Evolutionary conservation across 2,797 vertebrate species (phyloP), one percentile per base, ranked within the genome.

Genomic region (Sandelia bainsii): DNA sequence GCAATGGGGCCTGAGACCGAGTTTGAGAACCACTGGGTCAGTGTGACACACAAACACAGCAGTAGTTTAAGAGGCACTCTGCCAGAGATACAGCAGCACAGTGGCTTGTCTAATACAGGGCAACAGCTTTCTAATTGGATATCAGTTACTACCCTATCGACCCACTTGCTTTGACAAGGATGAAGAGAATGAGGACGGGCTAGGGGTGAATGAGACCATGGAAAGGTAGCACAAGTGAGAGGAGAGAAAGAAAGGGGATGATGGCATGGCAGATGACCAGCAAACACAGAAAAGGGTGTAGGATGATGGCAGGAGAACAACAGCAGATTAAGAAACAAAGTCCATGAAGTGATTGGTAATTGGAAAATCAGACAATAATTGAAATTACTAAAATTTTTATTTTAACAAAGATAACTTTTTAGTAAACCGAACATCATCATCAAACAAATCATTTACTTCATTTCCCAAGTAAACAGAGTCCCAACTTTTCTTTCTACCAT

Each of bases 91-190:
- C 69, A 73, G 58, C 49, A 68, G 79, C 73, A 79, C 67, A 72
- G 60, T 51, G 72, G 79, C 68, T 64, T 79, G 71, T 90, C 86
- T 82, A 89, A 86, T 82, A 84, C 68, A 70, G 63, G 51, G 81
- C 67, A 80, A 83, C 62, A 66, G 63, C 84, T 74, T 77, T 87
- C 59, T 83, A 87, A 90, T 82, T 77, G 71, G 70, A 82, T 84
- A 89, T 90, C 83, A 70, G 69, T 87, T 87, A 86, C 87, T 60
- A 75, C 45, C 46, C 16, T 5, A 89, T 81, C 27, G 51, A 87
- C 46, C 69, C 37, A 65, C 82, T 88, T 87, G 70, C 80, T 80
- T 80, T 84, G 75, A 83, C 59, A 59, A 40, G 66, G 57, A 62
- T 65, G 72, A 72, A 20, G 56, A 57, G 51, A 69, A 62, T 34